A percentile compares a stretch with the other conserved stretches of the same genome.
Conservation (phyloP, 2,797 vertebrate genomes). For the Pseudopleuronectes americanus region DNA sequence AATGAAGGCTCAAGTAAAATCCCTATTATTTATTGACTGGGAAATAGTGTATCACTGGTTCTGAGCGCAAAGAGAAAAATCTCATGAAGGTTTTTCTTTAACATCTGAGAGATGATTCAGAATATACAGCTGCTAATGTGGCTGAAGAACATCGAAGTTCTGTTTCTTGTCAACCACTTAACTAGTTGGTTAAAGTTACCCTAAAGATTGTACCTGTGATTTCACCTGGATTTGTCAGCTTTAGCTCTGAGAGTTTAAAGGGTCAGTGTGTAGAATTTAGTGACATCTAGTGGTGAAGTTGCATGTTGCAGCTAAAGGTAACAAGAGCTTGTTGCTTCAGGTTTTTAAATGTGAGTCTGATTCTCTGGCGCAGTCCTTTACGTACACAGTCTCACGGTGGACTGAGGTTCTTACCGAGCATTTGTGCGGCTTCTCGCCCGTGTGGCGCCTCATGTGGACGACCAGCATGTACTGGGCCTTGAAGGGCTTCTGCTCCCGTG, state of each 20-base stretch:
- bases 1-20: slow-evolving; percentile 51
- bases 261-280: too few relatives aligned
- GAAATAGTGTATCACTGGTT: slow-evolving; percentile 32
- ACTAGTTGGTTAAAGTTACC: not conserved
- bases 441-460: slow-evolving; percentile 98
- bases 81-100: slow-evolving; percentile 3
- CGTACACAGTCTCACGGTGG: not conserved
- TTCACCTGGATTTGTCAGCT: not conserved
- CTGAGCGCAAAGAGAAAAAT: slow-evolving; percentile 35
- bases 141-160: not conserved
- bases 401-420: slow-evolving; percentile 89
- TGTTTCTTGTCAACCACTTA: not conserved
- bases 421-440: slow-evolving; percentile 98
- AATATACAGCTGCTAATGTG: not conserved
- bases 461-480: slow-evolving; percentile 99
- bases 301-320: too few relatives aligned
- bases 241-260: not conserved
- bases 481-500: slow-evolving; percentile 97
- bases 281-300: too few relatives aligned
- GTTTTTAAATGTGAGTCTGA: not conserved
- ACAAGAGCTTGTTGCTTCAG: too few relatives aligned
- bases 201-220: not conserved
- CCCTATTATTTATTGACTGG: slow-evolving; percentile 60
- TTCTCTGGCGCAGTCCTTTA: not conserved
- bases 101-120: not conserved